Evolutionary conservation across 2,888 invertebrate genomes (phyloP).

Genomic region (Thysanoteuthis rhombus): DNA sequence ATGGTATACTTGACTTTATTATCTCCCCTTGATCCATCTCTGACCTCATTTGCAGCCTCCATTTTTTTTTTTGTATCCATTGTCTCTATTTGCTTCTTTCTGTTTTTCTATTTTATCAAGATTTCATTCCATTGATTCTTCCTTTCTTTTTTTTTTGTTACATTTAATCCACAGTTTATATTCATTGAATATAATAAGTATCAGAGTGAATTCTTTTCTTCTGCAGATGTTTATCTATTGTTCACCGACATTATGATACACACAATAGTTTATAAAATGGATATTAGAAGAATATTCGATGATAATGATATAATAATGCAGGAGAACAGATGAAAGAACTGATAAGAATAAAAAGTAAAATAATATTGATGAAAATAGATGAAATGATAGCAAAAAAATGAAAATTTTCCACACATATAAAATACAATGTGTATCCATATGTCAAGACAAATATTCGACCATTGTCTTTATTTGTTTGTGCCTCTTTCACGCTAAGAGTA

Average conservation of each 20-base stretch:
- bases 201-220: background rate
- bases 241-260: background rate
- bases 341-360: background rate
- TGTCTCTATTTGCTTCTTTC: background rate
- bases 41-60: background rate
- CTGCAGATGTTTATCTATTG: background rate
- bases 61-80: background rate
- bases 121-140: background rate
- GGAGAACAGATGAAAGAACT: too few relatives aligned
- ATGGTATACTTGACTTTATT: background rate
- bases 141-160: background rate
- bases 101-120: background rate
- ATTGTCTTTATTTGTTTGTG: too few relatives aligned
- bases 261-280: background rate
- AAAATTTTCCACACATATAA: too few relatives aligned
- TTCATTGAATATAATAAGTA: background rate
- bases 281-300: background rate
- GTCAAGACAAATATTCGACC: too few relatives aligned
- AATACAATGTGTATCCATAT: too few relatives aligned
- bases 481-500: too few relatives aligned
- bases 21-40: background rate
- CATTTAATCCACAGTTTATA: background rate
- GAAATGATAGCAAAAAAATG: too few relatives aligned
- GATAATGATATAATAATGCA: background rate
- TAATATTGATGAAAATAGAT: background rate